Base-by-base conservation (phyloP, 53 echinoderm and acorn worm species). In the Arbacia lixula region DNA sequence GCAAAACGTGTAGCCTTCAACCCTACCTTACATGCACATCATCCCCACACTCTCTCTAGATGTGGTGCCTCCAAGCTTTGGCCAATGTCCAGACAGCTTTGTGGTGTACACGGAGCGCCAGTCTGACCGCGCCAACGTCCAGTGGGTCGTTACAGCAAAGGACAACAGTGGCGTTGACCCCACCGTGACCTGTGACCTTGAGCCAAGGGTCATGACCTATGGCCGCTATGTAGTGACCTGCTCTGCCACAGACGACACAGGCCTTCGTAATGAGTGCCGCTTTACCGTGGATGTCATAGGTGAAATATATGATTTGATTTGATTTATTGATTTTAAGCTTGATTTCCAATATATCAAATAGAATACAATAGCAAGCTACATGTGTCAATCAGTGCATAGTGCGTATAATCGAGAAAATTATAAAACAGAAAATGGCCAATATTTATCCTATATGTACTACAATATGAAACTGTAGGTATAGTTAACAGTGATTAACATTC, bases 201-300 rank as follows among this genome's bases (percentile, higher is more conserved):
- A 74, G 1, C 54, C 54, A 26, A 54, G 75, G 19, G 16, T 33
- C 53, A 29, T 74, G 33, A 34, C 21, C 34, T 9, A 17, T 31
- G 75, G 75, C 12, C 4, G 9, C 31, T 21, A 74, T 53, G 31
- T 10, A 9, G 54, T 74, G 4, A n/a, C 0, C 4, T 74, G 75
- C 75, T 53, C 34, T 35, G 75, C 75, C 31, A 3, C 19, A 36
- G 75, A 74, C 53, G 53, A 32, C 14, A 35, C 75, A 0, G 75
- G 55, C 12, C 52, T 53, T 30, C 32, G 53, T 19, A 36, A 31
- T 30, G 19, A 19, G 1, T 74, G 75, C 22, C 4, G 36, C 19
- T 74, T 74, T 34, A 74, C 2, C 1, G 34, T 53, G 8, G 75
- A 74, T 16, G 75, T 74, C 14, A 54, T n/a, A 74, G 75, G 75